Conservation (phyloP, 1,140 invertebrate genomes). For the Meloidogyne exigua region DNA sequence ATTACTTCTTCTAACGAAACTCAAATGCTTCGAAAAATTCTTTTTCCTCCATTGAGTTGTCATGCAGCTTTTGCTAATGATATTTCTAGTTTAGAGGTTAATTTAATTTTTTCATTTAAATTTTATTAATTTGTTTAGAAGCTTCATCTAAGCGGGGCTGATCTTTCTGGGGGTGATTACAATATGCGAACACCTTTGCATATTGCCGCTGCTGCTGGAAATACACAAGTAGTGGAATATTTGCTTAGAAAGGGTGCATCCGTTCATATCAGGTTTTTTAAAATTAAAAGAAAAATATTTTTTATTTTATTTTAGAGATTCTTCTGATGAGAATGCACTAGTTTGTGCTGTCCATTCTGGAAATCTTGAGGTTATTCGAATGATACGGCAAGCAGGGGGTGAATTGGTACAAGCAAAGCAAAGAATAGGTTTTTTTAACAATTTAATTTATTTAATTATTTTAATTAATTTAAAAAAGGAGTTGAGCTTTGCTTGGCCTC, state of each 20-base stretch:
- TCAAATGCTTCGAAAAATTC: slow-evolving; percentile 72
- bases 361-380: slow-evolving; percentile 50
- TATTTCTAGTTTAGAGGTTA: slow-evolving; percentile 64
- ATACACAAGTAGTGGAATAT: slow-evolving; percentile 73
- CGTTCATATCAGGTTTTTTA: slow-evolving; percentile 70
- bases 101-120: not conserved
- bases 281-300: not conserved
- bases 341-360: slow-evolving; percentile 51
- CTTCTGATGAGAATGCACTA: slow-evolving; percentile 56
- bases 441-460: slow-evolving; percentile 14
- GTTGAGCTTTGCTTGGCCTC: slow-evolving; percentile 60
- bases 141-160: slow-evolving; percentile 69
- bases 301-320: slow-evolving; percentile 47
- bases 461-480: too few relatives aligned
- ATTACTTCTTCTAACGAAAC: slow-evolving; percentile 73
- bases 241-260: slow-evolving; percentile 78
- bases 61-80: slow-evolving; percentile 74
- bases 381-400: slow-evolving; percentile 54
- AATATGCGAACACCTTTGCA: slow-evolving; percentile 80
- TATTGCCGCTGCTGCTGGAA: slow-evolving; percentile 75
- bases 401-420: slow-evolving; percentile 35
- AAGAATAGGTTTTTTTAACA: slow-evolving; percentile 44
- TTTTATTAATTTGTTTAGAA: slow-evolving; percentile 56
- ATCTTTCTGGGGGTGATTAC: slow-evolving; percentile 76
- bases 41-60: slow-evolving; percentile 78